Base-by-base conservation (phyloP, 2,797 vertebrate genomes). In the Antrozous pallidus region DNA sequence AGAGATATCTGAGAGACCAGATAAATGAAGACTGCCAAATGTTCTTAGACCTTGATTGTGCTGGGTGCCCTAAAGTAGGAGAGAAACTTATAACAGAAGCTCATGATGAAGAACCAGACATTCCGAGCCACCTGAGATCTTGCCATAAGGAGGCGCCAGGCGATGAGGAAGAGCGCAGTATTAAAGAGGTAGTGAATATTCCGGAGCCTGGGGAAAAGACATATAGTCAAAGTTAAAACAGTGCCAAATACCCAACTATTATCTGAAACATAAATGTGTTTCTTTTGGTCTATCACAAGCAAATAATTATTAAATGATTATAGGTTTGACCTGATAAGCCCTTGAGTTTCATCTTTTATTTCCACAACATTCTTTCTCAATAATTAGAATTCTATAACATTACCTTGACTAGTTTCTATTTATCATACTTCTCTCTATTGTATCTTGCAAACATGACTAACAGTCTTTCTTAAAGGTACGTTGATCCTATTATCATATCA, bases 91-190 rank as follows among this genome's bases (percentile, higher is more conserved):
- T 99, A 99, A 97, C 99, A 99, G 96, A 99, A 99, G 98, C 98
- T 99, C 97, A 99, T 99, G 75, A 99, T 99, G 95, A 99, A 99
- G 98, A 99, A 99, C 99, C 99, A 99, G 98, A 99, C 98, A 97
- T 99, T 99, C 94, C 98, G 98, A 97, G 99, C 99, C 98, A 99
- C 99, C 98, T 99, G 99, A 51, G 99, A 99, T 97, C 99, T 98
- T 70, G 99, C 99, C 63, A 99, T 99, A 97, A 99, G 99, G 69
- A 99, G 98, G 88, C 99, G 98, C 99, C 99, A 99, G 98, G 99
- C 98, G 97, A 99, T 99, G 70, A 99, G 98, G 0, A 99, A 98
- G 78, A 99, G 95, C 58, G 98, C 96, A 2, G 99, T 99, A 98
- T 99, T 99, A 97, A 99, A 99, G 2, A 98, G 99, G 67, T 99